Base-by-base conservation (phyloP, 1,140 invertebrate species). In the Platorchestia sp. region DNA sequence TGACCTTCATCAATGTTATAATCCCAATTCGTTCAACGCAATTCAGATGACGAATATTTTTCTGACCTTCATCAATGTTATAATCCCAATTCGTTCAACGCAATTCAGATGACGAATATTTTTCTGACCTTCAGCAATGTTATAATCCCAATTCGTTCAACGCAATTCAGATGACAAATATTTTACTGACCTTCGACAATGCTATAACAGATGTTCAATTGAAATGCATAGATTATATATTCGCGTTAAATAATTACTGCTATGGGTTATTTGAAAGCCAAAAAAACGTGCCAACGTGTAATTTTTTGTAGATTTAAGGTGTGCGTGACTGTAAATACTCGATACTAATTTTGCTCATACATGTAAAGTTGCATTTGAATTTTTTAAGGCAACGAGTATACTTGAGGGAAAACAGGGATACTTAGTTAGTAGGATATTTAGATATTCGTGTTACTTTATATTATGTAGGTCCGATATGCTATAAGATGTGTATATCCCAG, bases 321-420 rank as follows among this genome's bases (percentile, higher is more conserved):
- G 87, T 89, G 27, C 7, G 87, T 42, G 43, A 14, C 6, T 89
- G 87, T 89, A 44, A 42, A 89, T 89, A 89, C 87, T 89, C 27
- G 10, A 27, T 42, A 42, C 10, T 89, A 93, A 40, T 45, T 93
- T 93, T 93, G 91, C 91, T 93, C 91, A 93, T 6, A 93, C 44
- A 40, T 45, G 91, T 93, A 93, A 93, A 93, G 91, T 93, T 45
- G 91, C 91, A 93, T 93, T 93, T 93, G 91, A 40, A 93, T 93
- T 93, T 93, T 93, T 40, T 93, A 47, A 45, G 0, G 91, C 91
- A 93, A 93, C 91, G 91, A 93, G 91, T 93, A 93, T 93, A 93
- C 91, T 93, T 45, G 91, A 93, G 91, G 45, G 43, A 93, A 75
- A 45, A 93, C 91, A 93, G 91, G 91, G 91, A 40, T 45, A 45